Evolutionary conservation across 2,888 invertebrate species (phyloP), one percentile per base, ranked within the genome.

Genomic region (Philhelius pedissequus): DNA sequence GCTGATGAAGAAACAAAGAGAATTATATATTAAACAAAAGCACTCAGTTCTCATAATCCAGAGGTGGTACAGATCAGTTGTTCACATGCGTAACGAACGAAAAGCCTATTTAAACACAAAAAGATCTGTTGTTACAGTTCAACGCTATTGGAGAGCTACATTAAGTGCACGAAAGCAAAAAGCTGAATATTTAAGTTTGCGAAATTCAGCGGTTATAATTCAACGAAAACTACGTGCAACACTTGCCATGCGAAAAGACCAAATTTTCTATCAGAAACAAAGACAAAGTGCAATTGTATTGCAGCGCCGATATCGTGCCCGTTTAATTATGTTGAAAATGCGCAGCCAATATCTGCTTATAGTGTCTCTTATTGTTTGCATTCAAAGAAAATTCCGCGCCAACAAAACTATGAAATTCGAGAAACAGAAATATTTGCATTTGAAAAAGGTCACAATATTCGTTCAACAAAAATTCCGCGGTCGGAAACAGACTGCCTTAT

Each of bases 161-260:
- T n/a, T 92, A 86, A 84, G 89, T 78, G 88, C 89, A 3, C 89
- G 88, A n/a, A 45, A 69, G 13, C 76, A 87, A 15, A 80, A 86
- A 15, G 22, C 48, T 0, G 9, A 82, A 52, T 86, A 84, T 27
- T 90, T 92, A 45, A 70, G 25, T 38, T 77, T 83, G n/a, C 87
- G 86, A 25, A 71, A 86, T 56, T 90, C 89, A 15, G 87, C 91
- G 2, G 83, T 89, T 2, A 25, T 77, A 25, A 79, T 93, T 80
- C 93, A 94, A 87, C 89, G 88, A 22, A 88, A 88, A 35, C 92
- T 92, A 86, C 92, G 93, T 13, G 91, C 90, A 13, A 89, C 88
- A 2, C 78, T 87, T 30, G 52, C 73, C 9, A 91, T 90, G 91
- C 87, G 87, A 9, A 6, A 7, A 9, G 86, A 87, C 9, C 89